Conservation (phyloP, 2,797 vertebrate genomes). For the Protosalanx chinensis region DNA sequence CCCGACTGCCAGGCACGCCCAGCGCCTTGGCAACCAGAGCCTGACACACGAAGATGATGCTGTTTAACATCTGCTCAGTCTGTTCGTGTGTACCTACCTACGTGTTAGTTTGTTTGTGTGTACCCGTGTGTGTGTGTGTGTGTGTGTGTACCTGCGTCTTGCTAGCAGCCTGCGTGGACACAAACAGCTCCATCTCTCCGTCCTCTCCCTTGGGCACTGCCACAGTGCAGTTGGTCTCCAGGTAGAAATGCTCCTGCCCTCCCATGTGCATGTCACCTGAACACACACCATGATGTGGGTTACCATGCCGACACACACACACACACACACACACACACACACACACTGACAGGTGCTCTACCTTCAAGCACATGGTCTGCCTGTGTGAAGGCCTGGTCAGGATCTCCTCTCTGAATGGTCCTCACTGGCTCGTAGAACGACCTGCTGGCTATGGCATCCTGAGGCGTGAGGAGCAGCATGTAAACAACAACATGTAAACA, state of each 20-base stretch:
- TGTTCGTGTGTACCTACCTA: background rate
- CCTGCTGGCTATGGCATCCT: constrained; percentile 88
- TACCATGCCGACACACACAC: background rate
- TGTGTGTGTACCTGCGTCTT: constrained; percentile 75
- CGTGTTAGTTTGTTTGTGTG: background rate
- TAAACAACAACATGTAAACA: background rate
- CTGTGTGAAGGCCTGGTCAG: constrained; percentile 83
- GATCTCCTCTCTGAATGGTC: constrained; percentile 83
- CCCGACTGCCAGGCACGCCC: constrained; percentile 81
- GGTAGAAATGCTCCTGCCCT: constrained; percentile 96
- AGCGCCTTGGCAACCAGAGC: constrained; percentile 79
- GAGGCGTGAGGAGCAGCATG: background rate
- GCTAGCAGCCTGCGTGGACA: constrained; percentile 82
- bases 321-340: constrained; percentile 13
- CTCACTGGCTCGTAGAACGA: constrained; percentile 81
- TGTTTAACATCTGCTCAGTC: background rate
- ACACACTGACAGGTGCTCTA: constrained; percentile 43
- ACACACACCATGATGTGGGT: background rate
- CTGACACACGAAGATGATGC: constrained; percentile 28
- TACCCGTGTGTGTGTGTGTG: background rate
- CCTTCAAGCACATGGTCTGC: constrained; percentile 88
- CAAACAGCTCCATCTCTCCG: constrained; percentile 91
- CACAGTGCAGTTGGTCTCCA: constrained; percentile 88
- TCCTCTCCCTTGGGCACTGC: constrained; percentile 87
- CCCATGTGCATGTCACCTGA: constrained; percentile 88